Percentiles rank a stretch among this genome's conserved stretches.
Evolutionary conservation across 2,888 invertebrate species (phyloP).

Genomic region (Andrena minutula): DNA sequence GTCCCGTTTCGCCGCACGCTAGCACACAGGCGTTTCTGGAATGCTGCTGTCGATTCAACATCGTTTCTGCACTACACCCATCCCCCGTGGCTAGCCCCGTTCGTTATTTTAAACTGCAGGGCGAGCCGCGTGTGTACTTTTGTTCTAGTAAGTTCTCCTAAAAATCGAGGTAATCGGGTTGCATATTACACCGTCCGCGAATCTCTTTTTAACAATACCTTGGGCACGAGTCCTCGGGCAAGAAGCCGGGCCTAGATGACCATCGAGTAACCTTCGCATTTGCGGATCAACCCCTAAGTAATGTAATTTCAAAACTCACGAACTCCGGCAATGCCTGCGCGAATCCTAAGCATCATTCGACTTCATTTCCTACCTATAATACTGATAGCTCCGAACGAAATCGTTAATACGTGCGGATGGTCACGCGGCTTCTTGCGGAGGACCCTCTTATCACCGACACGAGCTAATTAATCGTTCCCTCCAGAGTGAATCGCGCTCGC

Average conservation of each 20-base stretch:
- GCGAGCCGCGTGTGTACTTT: constrained; percentile 24
- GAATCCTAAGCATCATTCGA: constrained; percentile 2
- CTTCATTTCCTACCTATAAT: constrained; percentile 36
- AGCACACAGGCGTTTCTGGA: constrained; percentile 58
- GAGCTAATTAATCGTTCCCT: constrained; percentile 34
- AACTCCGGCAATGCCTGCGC: neutral
- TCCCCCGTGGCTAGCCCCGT: no score
- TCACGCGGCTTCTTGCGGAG: constrained; percentile 51
- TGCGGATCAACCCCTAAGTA: neutral
- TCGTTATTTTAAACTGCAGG: neutral
- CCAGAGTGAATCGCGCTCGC: constrained; percentile 14
- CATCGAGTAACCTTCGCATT: neutral
- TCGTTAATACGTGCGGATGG: neutral
- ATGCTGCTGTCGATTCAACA: constrained; percentile 62
- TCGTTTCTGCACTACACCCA: constrained; percentile 20
- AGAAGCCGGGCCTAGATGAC: constrained; percentile 33
- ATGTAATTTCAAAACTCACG: neutral
- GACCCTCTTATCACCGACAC: constrained; percentile 28
- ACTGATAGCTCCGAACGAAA: constrained; percentile 42
- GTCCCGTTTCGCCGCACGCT: constrained; percentile 5
- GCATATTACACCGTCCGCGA: constrained; percentile 53
- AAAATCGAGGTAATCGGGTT: constrained; percentile 74
- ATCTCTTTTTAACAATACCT: constrained; percentile 51
- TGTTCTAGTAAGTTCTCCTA: constrained; percentile 56
- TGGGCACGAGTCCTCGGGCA: constrained; percentile 29